Conservation (phyloP, 2,113 vertebrate species). For the Misgurnus anguillicaudatus region DNA sequence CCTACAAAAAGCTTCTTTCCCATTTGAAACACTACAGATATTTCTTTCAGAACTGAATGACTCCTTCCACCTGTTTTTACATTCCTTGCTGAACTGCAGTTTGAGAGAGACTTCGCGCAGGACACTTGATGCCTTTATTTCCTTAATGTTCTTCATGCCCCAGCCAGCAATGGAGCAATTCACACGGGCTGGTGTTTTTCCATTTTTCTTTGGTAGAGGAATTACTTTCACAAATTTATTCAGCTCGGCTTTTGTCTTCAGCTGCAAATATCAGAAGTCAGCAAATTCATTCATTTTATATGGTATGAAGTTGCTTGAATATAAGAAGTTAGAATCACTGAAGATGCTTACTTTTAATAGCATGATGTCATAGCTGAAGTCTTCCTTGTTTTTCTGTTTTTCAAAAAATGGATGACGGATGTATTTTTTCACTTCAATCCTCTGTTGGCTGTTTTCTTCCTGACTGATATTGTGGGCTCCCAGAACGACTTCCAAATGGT, state of each 20-base stretch:
- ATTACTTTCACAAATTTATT: constrained; percentile 52
- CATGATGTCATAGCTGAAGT: constrained; percentile 56
- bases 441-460: constrained; percentile 63
- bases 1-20: constrained; percentile 56
- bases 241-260: constrained; percentile 55
- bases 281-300: not conserved
- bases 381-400: rapidly evolving
- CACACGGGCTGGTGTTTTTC: constrained; percentile 15
- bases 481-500: constrained; percentile 60
- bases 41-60: constrained; percentile 46
- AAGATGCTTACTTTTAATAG: not conserved
- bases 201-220: constrained; percentile 46
- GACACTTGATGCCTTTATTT: not conserved
- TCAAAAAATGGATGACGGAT: constrained; percentile 41
- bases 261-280: constrained; percentile 51
- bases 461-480: constrained; percentile 64
- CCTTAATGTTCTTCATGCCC: constrained; percentile 20
- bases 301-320: too few relatives aligned
- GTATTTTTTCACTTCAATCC: constrained; percentile 52
- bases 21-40: constrained; percentile 63
- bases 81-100: constrained; percentile 13
- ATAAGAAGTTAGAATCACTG: not conserved
- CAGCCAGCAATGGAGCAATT: constrained; percentile 64
- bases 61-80: constrained; percentile 23
- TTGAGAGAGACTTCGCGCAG: constrained; percentile 57